Evolutionary conservation across 2,888 invertebrate genomes (phyloP), one percentile per base, ranked within the genome.

Genomic region (Aphodius sticticus): DNA sequence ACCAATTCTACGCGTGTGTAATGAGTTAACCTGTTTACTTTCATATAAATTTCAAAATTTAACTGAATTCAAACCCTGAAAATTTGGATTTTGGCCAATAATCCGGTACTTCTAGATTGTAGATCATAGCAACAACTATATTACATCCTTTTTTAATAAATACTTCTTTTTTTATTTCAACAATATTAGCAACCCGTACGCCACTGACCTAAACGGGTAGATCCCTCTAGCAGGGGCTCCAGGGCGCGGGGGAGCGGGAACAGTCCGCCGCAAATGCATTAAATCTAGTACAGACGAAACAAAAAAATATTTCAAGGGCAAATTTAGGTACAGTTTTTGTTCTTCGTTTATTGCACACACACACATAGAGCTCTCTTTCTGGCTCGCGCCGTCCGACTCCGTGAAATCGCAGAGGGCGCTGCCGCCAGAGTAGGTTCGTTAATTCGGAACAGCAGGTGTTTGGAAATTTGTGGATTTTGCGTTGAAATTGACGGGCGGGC

Each of bases 391-490:
- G 37, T 77, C 71, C 36, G 72, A 76, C 36, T 77, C 76, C 37
- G 74, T 70, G 4, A 53, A 53, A 53, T 26, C 26, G 26, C 26
- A 79, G 78, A 76, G 78, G 72, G 74, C 78, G 36, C 74, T n/a
- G 16, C 16, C 71, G 14, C 71, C 35, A n/a, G 37, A 36, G 36
- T 35, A 37, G 36, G 36, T 74, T n/a, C 74, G 74, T 81, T 81
- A 81, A 81, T 81, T 81, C 80, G 78, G 77, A 81, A 78, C 80
- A 78, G 80, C 80, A 81, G 80, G 80, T 81, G 80, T 81, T 81
- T 81, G 75, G 75, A 37, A 53, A 79, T 78, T 80, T 81, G 76
- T 81, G 76, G 80, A 81, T 76, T 81, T 81, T 81, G 74, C 77
- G 80, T 78, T 77, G 76, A 80, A 80, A 80, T 75, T 78, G 78